These are phyloP conservation scores for Pectinophora gossypiella DNA, from an alignment of 1,140 invertebrate genomes.

Conservation along the genomic window DNA sequence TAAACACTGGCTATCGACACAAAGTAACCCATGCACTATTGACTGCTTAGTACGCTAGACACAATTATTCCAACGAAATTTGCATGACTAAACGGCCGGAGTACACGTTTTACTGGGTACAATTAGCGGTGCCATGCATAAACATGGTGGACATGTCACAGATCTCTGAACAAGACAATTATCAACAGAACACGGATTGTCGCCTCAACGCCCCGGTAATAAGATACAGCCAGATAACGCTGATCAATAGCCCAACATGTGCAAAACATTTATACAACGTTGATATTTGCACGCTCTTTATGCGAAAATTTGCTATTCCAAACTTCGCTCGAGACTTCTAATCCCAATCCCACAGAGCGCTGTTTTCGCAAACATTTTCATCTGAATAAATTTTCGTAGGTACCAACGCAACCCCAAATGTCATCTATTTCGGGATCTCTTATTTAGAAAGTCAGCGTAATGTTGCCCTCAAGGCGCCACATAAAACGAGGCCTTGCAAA, in stretches of 20 bases:
- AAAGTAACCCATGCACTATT: too few relatives aligned
- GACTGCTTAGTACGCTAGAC: too few relatives aligned
- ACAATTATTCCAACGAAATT: too few relatives aligned
- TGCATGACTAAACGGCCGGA: too few relatives aligned
- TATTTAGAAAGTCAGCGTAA: too few relatives aligned
- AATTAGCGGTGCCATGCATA: too few relatives aligned
- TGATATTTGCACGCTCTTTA: not conserved
- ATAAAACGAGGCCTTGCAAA: not conserved
- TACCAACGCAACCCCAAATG: not conserved
- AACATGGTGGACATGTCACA: not conserved
- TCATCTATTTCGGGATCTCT: not conserved
- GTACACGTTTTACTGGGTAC: too few relatives aligned
- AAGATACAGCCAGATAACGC: slow-evolving; percentile 28
- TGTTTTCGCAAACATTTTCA: not conserved
- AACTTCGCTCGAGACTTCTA: not conserved
- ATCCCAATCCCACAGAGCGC: not conserved
- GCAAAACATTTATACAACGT: not conserved
- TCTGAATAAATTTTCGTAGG: not conserved
- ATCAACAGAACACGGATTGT: slow-evolving; percentile 39
- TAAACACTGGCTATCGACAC: too few relatives aligned
- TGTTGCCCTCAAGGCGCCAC: not conserved
- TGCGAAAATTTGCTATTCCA: not conserved
- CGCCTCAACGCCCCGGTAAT: slow-evolving; percentile 46
- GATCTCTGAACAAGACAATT: slow-evolving; percentile 11
- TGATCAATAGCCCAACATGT: not conserved